Evolutionary conservation across 2,888 invertebrate species (phyloP).

Genomic region (Lycophotia porphyrea): DNA sequence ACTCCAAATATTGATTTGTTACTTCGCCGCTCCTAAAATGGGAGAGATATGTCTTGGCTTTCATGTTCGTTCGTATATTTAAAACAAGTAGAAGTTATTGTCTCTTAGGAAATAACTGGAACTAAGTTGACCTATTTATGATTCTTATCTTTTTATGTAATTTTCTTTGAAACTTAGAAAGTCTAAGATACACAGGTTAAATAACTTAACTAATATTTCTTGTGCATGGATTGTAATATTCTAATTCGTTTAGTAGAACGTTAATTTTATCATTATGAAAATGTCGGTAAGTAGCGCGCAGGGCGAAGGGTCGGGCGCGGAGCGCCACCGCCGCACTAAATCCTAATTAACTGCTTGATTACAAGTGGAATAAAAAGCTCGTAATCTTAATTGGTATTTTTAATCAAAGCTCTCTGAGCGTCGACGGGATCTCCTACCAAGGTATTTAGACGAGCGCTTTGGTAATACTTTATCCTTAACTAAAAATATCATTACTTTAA

Average conservation of each 20-base stretch:
- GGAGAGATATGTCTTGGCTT: conserved; percentile 83
- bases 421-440: conserved; percentile 62
- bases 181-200: background rate
- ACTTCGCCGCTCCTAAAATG: conserved; percentile 87
- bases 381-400: conserved; percentile 88
- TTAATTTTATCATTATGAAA: conserved; percentile 69
- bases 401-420: conserved; percentile 80
- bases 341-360: conserved; percentile 88
- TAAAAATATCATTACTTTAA: conserved; percentile 55
- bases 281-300: conserved; percentile 67
- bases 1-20: conserved; percentile 90
- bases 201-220: conserved; percentile 20
- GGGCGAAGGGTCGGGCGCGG: conserved; percentile 57
- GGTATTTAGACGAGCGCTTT: conserved; percentile 61
- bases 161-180: background rate
- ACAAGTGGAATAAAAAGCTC: conserved; percentile 85
- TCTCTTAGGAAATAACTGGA: conserved; percentile 59
- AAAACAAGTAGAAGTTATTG: conserved; percentile 73
- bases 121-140: conserved; percentile 55
- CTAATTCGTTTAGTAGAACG: conserved; percentile 62
- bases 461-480: conserved; percentile 63
- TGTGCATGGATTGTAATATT: conserved; percentile 39
- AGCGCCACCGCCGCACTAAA: conserved; percentile 76
- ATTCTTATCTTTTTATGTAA: conserved; percentile 3
- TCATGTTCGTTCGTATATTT: conserved; percentile 77